Evolutionary conservation across 2,888 invertebrate genomes (phyloP), one percentile per base, ranked within the genome.

Genomic region (Drosophila mulleri): DNA sequence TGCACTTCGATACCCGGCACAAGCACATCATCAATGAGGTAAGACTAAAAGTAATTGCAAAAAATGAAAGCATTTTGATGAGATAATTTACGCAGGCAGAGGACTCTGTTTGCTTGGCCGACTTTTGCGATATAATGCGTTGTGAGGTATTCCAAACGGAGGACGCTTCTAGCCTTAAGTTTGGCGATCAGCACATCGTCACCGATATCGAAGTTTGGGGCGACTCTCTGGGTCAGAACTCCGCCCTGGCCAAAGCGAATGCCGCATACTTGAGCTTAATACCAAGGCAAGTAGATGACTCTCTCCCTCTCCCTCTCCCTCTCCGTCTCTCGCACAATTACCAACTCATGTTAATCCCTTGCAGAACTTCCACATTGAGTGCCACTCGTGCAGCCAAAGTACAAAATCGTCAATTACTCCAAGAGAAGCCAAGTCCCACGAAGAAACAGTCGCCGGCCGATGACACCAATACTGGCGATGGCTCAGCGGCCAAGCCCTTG

Each of bases 121-220:
- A 98, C 93, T 98, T 96, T 94, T 98, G 98, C 94, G 98, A 98
- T 94, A 97, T 98, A 88, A 98, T 98, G 96, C 95, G 98, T 83
- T 98, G 98, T 93, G 97, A 98, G 92, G 97, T 98, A 60, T 94
- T 98, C 83, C 94, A 96, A 78, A 95, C 96, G 71, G 96, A 96
- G 91, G 96, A 96, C 73, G 94, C 94, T 58, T 94, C 94, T 58
- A 94, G 93, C 72, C 88, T 94, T 45, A 93, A 95, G 87, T 94
- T 95, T 77, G 95, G 95, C 73, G 95, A 95, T 87, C 94, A 95
- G 50, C 95, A 94, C 75, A 94, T 95, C 23, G 94, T 95, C 89
- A 97, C 97, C 9, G 97, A 97, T 89, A 95, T 97, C 76, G 97
- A 97, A 94, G 95, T 97, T 72, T 97, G 97, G 97, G 95, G 96